Evolutionary conservation across 30 jellyfish, hydroid and myxozoan genomes (phyloP), one percentile per base, ranked within the genome.

Genomic region (Pelagia noctiluca): DNA sequence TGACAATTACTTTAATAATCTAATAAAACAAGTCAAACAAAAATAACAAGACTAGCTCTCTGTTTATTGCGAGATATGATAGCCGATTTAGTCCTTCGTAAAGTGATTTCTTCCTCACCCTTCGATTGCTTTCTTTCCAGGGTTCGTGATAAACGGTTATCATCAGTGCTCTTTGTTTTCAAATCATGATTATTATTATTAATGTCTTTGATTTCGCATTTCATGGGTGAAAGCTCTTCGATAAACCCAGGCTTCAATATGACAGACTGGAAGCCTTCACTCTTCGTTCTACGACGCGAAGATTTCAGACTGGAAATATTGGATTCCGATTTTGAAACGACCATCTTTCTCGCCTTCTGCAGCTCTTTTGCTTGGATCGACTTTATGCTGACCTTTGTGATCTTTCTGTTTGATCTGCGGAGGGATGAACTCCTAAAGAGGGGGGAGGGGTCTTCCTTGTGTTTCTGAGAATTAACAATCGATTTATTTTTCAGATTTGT

Each of bases 1-100:
- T n/a, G n/a, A n/a, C n/a, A n/a, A n/a, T n/a, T n/a, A n/a, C n/a
- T n/a, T n/a, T n/a, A 42, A 42, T 5, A 42, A 42, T 16, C 8
- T 5, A 42, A 42, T 16, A 42, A 42, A 8, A 42, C 8, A 5
- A 5, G 16, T 52, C 26, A 52, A 8, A 80, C 68, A 65, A 47
- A 35, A 64, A 65, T 24, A 64, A 80, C 34, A 64, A 42, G 60
- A 80, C 32, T 66, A 12, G 90, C 90, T 64, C 66, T 79, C 36
- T 79, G 78, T 0, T 62, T 26, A 48, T 80, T 80, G 0, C 83
- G 83, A 8, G 32, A 30, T 2, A 80, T 80, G 1, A 80, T 66
- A 13, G 90, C 90, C 3, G 90, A 80, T 26, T 80, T 80, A 28
- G 90, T 80, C 34, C 90, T 67, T 42, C 90, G 49, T 67, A 80